These are phyloP conservation scores for Heliconius charithonia DNA, from an alignment of 2,888 invertebrate species.

Conservation along the genomic window DNA sequence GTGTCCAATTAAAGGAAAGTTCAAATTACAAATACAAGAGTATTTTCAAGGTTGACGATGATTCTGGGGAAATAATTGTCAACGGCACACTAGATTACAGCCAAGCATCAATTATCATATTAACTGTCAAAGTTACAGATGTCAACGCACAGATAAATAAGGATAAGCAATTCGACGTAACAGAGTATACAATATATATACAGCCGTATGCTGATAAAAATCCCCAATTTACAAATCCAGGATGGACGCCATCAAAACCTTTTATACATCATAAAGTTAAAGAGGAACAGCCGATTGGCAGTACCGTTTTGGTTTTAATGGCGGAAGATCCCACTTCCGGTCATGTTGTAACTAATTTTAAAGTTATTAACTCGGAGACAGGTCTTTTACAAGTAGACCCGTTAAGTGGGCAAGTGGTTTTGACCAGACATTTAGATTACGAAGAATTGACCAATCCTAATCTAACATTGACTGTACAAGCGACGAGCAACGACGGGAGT, in stretches of 20 bases:
- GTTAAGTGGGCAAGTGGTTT: constrained; percentile 88
- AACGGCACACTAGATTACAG: constrained; percentile 88
- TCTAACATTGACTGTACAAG: constrained; percentile 82
- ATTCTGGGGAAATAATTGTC: constrained; percentile 87
- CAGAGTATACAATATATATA: constrained; percentile 90
- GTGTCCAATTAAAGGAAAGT: constrained; percentile 86
- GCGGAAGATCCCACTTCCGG: constrained; percentile 89
- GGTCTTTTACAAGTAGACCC: constrained; percentile 85
- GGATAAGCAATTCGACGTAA: constrained; percentile 85
- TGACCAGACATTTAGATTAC: constrained; percentile 90
- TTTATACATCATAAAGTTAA: constrained; percentile 86
- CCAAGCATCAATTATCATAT: constrained; percentile 88
- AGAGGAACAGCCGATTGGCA: constrained; percentile 90
- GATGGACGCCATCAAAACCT: constrained; percentile 89
- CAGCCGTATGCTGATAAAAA: constrained; percentile 90
- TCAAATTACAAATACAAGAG: constrained; percentile 86
- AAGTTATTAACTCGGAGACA: constrained; percentile 82
- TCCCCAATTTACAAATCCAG: constrained; percentile 88
- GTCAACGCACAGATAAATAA: constrained; percentile 87
- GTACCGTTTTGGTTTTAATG: constrained; percentile 86
- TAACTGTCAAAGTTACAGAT: constrained; percentile 89
- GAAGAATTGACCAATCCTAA: constrained; percentile 87
- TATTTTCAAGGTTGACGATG: constrained; percentile 87
- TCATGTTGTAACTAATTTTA: constrained; percentile 84
- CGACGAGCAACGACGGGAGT: constrained; percentile 78